Evolutionary conservation across 1,140 invertebrate genomes (phyloP).

Genomic region (Drosophila malerkotliana): DNA sequence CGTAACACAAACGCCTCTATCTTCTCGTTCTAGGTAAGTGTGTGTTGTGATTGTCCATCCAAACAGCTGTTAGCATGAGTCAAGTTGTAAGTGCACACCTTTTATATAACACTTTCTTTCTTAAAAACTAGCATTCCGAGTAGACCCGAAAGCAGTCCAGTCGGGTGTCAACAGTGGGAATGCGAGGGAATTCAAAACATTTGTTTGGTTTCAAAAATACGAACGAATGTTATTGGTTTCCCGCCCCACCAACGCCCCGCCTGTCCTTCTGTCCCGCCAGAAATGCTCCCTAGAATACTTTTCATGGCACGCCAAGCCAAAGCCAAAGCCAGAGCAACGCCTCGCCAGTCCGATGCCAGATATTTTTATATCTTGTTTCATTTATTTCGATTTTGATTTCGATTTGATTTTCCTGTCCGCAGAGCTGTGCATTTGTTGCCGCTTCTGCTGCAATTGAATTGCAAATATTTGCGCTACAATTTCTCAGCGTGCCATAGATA

Average conservation of each 20-base stretch:
- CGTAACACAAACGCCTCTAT: constrained; percentile 29
- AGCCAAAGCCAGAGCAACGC: neutral
- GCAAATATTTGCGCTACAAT: constrained; percentile 73
- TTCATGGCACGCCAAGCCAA: constrained; percentile 39
- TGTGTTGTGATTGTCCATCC: constrained; percentile 55
- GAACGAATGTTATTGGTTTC: constrained; percentile 33
- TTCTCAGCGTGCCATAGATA: constrained; percentile 52
- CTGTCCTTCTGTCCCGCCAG: constrained; percentile 21
- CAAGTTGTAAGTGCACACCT: constrained; percentile 66
- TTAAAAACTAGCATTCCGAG: constrained; percentile 22
- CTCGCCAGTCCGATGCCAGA: constrained; percentile 13
- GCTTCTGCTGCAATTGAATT: constrained; percentile 66
- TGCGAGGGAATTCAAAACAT: constrained; percentile 36
- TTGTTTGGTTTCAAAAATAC: constrained; percentile 29
- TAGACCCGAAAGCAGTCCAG: constrained; percentile 40
- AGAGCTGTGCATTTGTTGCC: constrained; percentile 20
- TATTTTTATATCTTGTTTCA: constrained; percentile 59
- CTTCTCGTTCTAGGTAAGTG: constrained; percentile 74
- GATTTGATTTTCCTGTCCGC: constrained; percentile 27
- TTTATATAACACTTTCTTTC: constrained; percentile 6
- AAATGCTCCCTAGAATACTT: constrained; percentile 61
- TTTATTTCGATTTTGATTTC: constrained; percentile 32
- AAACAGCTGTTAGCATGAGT: constrained; percentile 63
- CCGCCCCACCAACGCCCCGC: neutral
- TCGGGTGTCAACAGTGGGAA: constrained; percentile 33